Conservation (phyloP, 23 tunicate genomes). For the Trididemnum clinides region DNA sequence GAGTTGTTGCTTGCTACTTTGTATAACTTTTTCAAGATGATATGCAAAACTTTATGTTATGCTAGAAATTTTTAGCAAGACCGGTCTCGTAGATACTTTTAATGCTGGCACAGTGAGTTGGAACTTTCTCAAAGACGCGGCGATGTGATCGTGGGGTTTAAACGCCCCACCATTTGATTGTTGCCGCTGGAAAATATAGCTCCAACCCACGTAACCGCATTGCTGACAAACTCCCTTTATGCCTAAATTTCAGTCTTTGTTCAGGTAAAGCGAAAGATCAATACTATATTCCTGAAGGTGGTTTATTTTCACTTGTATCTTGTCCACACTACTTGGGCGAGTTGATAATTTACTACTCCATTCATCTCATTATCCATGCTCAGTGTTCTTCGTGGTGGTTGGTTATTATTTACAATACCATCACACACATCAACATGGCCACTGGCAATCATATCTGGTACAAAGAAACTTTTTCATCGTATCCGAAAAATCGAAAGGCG, state of each 20-base stretch:
- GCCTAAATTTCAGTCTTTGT: neutral
- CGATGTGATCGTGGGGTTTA: too few species aligned
- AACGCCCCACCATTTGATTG: too few species aligned
- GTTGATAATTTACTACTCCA: slow-evolving; percentile 39
- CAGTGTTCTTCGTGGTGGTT: slow-evolving; percentile 50
- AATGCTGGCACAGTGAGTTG: too few species aligned
- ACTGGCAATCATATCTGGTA: slow-evolving; percentile 58
- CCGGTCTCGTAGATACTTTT: too few species aligned
- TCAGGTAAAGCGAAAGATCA: slow-evolving; percentile 37
- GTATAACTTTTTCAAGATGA: too few species aligned
- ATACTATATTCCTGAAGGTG: slow-evolving; percentile 53
- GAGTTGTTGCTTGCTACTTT: too few species aligned
- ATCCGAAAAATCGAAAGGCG: slow-evolving; percentile 57
- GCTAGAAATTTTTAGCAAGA: too few species aligned
- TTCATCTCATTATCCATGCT: neutral
- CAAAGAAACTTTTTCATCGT: slow-evolving; percentile 37
- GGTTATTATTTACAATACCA: slow-evolving; percentile 39
- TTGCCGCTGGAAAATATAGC: too few species aligned
- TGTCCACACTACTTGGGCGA: slow-evolving; percentile 82
- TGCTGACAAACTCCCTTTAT: too few species aligned
- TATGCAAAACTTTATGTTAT: too few species aligned
- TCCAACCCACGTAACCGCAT: too few species aligned
- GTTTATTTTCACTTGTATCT: slow-evolving; percentile 46
- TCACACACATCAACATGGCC: slow-evolving; percentile 56
- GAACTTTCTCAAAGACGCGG: too few species aligned